A percentile compares a stretch with the other conserved stretches of the same genome.
These are phyloP conservation scores for Lasioglossum lativentre DNA, from an alignment of 2,888 invertebrate species.

Conservation along the genomic window DNA sequence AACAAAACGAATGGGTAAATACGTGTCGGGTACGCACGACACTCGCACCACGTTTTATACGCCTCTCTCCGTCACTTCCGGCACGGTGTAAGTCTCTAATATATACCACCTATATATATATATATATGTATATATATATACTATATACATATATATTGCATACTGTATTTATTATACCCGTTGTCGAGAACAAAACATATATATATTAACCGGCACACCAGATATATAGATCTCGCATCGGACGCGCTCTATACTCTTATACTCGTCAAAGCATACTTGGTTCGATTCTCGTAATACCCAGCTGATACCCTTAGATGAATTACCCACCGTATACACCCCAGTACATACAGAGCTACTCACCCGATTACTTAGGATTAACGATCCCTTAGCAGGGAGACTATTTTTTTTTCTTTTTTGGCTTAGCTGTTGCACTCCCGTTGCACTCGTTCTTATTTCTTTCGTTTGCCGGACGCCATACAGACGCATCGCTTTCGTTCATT, in stretches of 20 bases:
- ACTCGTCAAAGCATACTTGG: conserved; percentile 31
- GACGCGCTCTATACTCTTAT: conserved; percentile 35
- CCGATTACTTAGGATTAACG: conserved; percentile 47
- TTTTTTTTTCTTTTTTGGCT: conserved; percentile 45
- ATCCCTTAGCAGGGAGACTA: conserved; percentile 61
- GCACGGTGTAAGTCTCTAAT: conserved; percentile 58
- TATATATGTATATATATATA: not conserved
- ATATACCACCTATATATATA: conserved; percentile 12
- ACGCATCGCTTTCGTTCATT: conserved; percentile 2
- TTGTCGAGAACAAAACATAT: not conserved
- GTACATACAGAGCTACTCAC: conserved; percentile 68
- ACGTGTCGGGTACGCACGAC: conserved; percentile 51
- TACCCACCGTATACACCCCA: conserved; percentile 57
- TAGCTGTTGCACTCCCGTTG: conserved; percentile 69
- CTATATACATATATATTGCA: not conserved
- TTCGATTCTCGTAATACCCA: conserved; percentile 44
- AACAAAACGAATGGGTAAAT: conserved; percentile 14
- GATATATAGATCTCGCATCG: conserved; percentile 22
- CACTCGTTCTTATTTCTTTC: conserved; percentile 56
- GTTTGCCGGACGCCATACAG: conserved; percentile 41
- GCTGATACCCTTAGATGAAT: conserved; percentile 47
- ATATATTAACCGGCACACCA: conserved; percentile 36
- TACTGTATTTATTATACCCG: not conserved
- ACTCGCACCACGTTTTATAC: conserved; percentile 56
- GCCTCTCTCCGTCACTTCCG: conserved; percentile 51